These are phyloP conservation scores for Meda fulgida DNA, from an alignment of 2,797 vertebrate species.

Conservation along the genomic window DNA sequence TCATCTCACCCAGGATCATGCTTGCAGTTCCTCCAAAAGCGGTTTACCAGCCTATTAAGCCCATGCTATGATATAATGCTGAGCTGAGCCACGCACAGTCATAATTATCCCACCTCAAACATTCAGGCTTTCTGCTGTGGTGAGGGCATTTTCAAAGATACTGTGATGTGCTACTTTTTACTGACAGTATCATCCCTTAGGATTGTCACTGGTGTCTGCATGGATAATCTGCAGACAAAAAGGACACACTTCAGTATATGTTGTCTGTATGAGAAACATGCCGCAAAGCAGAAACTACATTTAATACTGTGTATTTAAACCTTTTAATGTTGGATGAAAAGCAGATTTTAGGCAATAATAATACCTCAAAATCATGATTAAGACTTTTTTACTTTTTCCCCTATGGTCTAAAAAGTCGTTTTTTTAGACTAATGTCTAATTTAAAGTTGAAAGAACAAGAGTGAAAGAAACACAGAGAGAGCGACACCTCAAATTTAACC, in stretches of 20 bases:
- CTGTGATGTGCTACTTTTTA: constrained; percentile 16
- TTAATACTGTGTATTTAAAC: neutral
- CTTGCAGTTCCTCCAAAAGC: constrained; percentile 24
- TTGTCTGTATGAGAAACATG: constrained; percentile 6
- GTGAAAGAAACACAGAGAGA: neutral
- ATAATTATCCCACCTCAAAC: constrained; percentile 26
- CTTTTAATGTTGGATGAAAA: neutral
- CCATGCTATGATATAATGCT: constrained; percentile 34
- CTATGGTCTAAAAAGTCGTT: neutral
- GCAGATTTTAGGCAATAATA: neutral
- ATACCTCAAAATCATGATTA: neutral
- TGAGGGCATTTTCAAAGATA: neutral
- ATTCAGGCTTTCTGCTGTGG: neutral
- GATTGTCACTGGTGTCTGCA: constrained; percentile 24
- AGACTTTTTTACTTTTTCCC: neutral
- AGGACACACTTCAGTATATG: neutral
- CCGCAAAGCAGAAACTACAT: neutral
- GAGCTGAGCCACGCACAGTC: constrained; percentile 20
- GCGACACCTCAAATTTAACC: neutral
- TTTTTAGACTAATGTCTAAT: neutral
- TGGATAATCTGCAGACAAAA: constrained; percentile 24
- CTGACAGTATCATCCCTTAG: neutral
- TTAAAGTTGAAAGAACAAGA: neutral
- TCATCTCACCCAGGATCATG: constrained; percentile 13
- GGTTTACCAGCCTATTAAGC: constrained; percentile 12